These are phyloP conservation scores for Doryteuthis pealeii DNA, from an alignment of 1,140 invertebrate species.

Conservation along the genomic window DNA sequence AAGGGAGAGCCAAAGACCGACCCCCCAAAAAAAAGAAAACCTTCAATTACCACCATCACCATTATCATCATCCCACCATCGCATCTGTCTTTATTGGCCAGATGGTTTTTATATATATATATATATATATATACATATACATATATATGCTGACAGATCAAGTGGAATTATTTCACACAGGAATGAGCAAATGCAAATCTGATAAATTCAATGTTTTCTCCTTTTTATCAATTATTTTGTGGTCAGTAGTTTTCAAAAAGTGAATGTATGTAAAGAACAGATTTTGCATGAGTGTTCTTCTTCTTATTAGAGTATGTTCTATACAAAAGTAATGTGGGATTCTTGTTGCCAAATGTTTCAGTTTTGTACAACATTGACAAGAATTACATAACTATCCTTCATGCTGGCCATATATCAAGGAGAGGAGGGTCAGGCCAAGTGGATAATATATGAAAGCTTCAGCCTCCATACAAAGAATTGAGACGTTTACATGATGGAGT, in stretches of 20 bases:
- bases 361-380: slow-evolving; percentile 7
- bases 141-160: no score
- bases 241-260: slow-evolving; percentile 3
- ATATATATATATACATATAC: no score
- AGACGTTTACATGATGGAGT: slow-evolving; percentile 88
- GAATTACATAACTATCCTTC: slow-evolving; percentile 2
- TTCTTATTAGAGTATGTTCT: neutral
- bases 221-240: neutral
- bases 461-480: slow-evolving; percentile 11
- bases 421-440: slow-evolving; percentile 4
- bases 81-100: no score
- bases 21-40: no score
- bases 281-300: neutral
- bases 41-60: no score
- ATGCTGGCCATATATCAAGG: neutral
- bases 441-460: neutral
- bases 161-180: no score
- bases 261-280: neutral
- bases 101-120: no score
- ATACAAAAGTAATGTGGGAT: slow-evolving; percentile 5
- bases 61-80: no score
- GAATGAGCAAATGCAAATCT: no score
- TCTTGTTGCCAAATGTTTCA: neutral
- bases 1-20: no score
- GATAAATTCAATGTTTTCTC: no score